phyloP scores from a whole-genome alignment of 2,113 vertebrate genomes.

The Diglossa brunneiventris region DNA sequence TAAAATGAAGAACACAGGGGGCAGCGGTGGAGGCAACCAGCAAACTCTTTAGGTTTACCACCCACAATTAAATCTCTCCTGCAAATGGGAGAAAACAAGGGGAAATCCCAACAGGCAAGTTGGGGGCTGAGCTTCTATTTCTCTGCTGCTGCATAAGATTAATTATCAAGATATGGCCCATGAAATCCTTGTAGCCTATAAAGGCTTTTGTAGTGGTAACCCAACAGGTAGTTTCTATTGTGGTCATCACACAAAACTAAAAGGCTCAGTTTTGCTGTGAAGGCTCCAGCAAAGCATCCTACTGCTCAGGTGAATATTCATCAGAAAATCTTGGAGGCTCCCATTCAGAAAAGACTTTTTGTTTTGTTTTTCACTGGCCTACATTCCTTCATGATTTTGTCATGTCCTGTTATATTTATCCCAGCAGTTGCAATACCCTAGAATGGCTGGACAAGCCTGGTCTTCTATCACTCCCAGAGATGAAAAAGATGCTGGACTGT shows the following conservation, averaged over 20 bases:
- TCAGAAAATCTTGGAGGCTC: neutral
- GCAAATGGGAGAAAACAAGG: neutral
- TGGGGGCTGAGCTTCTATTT: neutral
- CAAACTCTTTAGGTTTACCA: neutral
- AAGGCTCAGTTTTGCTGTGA: neutral
- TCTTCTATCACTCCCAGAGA: neutral
- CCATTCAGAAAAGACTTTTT: neutral
- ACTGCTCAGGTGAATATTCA: neutral
- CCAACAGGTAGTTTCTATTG: neutral
- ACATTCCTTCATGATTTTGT: neutral
- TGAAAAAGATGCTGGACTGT: neutral
- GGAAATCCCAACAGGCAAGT: neutral
- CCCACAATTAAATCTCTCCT: neutral
- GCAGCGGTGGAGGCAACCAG: neutral
- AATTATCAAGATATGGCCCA: neutral
- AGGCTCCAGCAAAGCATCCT: neutral
- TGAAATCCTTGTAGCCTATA: neutral
- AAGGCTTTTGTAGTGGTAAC: neutral
- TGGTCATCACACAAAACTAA: neutral
- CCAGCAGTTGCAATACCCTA: neutral
- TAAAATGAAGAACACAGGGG: neutral
- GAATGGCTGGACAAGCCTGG: neutral
- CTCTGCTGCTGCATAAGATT: neutral
- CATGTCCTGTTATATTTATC: neutral
- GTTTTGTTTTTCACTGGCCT: neutral